These are phyloP conservation scores for Pogonocichla stellata DNA, from an alignment of 2,113 vertebrate genomes.

Conservation along the genomic window DNA sequence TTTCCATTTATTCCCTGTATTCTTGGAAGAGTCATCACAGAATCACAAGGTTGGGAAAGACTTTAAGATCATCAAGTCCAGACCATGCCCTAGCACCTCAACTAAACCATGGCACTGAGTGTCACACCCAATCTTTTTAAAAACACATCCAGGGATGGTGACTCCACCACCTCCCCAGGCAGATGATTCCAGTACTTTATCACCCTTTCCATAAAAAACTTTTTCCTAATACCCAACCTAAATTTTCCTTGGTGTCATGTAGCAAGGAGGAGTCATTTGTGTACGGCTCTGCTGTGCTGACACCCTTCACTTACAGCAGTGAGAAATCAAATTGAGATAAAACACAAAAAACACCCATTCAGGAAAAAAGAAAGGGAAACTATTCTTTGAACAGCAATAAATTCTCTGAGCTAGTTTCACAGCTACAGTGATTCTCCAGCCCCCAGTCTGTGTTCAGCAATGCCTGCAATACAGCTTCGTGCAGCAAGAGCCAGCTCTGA, in stretches of 20 bases:
- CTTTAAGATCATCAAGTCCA: background rate
- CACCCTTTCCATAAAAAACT: background rate
- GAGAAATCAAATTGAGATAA: constrained; percentile 46
- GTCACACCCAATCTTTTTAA: background rate
- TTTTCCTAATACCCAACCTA: background rate
- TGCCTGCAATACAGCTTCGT: background rate
- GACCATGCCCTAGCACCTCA: background rate
- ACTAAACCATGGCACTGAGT: background rate
- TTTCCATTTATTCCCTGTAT: background rate
- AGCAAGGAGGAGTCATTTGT: constrained; percentile 20
- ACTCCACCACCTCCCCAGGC: background rate
- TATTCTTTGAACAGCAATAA: constrained; percentile 14
- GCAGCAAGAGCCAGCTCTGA: background rate
- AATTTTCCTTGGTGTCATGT: background rate
- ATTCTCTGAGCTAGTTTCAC: constrained; percentile 4
- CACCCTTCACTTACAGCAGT: background rate
- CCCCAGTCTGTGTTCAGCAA: background rate
- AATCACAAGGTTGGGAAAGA: background rate
- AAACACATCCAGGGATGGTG: background rate
- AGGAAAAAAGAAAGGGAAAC: background rate
- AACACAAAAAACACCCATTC: constrained; percentile 33
- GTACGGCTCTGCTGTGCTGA: background rate
- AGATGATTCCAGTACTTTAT: background rate
- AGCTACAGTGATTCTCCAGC: constrained; percentile 10
- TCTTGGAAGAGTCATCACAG: background rate